A percentile compares a stretch with the other conserved stretches of the same genome.
These are phyloP conservation scores for Lasioglossum baleicum DNA, from an alignment of 1,140 invertebrate species.

Conservation along the genomic window DNA sequence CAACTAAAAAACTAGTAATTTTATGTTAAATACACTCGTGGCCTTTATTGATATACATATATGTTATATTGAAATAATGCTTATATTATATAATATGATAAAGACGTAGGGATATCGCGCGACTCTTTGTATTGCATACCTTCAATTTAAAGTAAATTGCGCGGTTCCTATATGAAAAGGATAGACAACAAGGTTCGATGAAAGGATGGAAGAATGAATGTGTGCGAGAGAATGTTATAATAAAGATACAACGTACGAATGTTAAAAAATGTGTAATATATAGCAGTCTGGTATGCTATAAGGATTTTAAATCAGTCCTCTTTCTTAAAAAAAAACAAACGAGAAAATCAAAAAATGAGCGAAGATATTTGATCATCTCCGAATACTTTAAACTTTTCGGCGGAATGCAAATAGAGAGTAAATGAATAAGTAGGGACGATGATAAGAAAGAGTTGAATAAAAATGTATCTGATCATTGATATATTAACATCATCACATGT, in stretches of 20 bases:
- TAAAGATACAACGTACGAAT: slow-evolving; percentile 46
- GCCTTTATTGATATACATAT: slow-evolving; percentile 71
- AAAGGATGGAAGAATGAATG: slow-evolving; percentile 52
- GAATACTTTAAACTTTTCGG: slow-evolving; percentile 65
- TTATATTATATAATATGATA: slow-evolving; percentile 63
- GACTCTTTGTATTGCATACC: slow-evolving; percentile 55
- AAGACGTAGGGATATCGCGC: slow-evolving; percentile 41
- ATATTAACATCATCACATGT: slow-evolving; percentile 43
- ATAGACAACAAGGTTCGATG: slow-evolving; percentile 40
- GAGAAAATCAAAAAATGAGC: slow-evolving; percentile 31
- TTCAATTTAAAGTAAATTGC: slow-evolving; percentile 48
- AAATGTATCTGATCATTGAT: slow-evolving; percentile 25
- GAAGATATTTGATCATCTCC: slow-evolving; percentile 36
- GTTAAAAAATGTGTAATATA: slow-evolving; percentile 39
- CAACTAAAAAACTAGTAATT: slow-evolving; percentile 23
- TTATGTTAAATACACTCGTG: slow-evolving; percentile 76
- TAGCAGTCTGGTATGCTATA: slow-evolving; percentile 61
- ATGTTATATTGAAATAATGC: slow-evolving; percentile 59
- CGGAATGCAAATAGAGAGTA: slow-evolving; percentile 51
- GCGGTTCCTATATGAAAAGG: slow-evolving; percentile 42
- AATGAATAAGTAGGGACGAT: slow-evolving; percentile 21
- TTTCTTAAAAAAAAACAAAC: slow-evolving; percentile 43
- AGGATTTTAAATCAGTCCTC: slow-evolving; percentile 57
- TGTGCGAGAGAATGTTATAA: slow-evolving; percentile 53
- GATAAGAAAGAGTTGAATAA: slow-evolving; percentile 3